Base-by-base conservation (phyloP, 2,113 vertebrate species). In the Entomyzon cyanotis region DNA sequence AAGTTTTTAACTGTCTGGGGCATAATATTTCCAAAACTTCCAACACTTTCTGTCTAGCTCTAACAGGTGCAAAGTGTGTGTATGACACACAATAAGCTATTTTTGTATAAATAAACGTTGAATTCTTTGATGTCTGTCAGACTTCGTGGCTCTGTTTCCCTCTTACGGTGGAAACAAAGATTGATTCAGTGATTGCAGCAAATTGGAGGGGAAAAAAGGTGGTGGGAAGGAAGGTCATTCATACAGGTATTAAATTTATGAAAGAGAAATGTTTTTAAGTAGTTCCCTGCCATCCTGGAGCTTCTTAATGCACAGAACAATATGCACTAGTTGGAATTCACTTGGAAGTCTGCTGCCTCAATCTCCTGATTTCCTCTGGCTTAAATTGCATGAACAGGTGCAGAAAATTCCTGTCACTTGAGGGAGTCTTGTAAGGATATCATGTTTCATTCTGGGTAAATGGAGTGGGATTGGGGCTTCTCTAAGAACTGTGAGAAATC, bases 11-110 rank as follows among this genome's bases (percentile, higher is more conserved):
- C n/a, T 56, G 55, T 63, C 52, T 70, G 63, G 71, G 42, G 50
- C 63, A 58, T 65, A 21, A 10, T 12, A 39, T 55, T 93, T 93
- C 92, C 78, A 71, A 90, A 89, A 79, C 55, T 88, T 50, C 74
- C 78, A 95, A 15, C 77, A 23, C 82, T 77, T 85, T 84, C 62
- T 90, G 50, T 79, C 42, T 33, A 52, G 56, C 65, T 41, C 52
- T 63, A 8, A 7, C 27, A 52, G 47, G 58, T 82, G 84, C 41
- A 7, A 63, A 70, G 50, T 5, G 21, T 71, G 41, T 3, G 0
- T 27, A 7, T 24, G 70, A 33, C 55, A 70, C 68, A 87, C 15
- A 81, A 46, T 62, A 49, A 88, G 42, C 31, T 94, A 7, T 50
- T 96, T 92, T 78, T 75, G 31, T n/a, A 19, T 52, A 75, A 90